These are phyloP conservation scores for Siniperca scherzeri DNA, from an alignment of 2,797 vertebrate species.

Conservation along the genomic window DNA sequence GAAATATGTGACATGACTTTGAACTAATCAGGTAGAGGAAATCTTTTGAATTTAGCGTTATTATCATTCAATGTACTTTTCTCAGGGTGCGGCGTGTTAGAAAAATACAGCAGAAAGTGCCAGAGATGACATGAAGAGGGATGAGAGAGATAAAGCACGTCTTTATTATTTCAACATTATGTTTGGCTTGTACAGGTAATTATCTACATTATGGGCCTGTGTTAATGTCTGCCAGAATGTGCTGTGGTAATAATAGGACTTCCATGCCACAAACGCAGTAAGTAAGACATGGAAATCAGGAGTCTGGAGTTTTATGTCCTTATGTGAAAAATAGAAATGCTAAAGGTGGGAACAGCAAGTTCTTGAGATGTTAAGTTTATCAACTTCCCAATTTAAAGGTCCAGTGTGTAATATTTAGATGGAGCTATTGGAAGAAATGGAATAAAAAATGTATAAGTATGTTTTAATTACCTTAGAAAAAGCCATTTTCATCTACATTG, in stretches of 20 bases:
- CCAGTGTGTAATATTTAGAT: too few species aligned
- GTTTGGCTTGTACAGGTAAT: conserved; percentile 70
- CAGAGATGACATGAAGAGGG: conserved; percentile 42
- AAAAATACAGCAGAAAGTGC: conserved; percentile 42
- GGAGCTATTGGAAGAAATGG: too few species aligned
- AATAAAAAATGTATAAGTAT: too few species aligned
- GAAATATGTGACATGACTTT: conserved; percentile 69
- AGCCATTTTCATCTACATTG: too few species aligned
- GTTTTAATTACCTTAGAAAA: too few species aligned
- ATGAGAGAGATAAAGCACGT: conserved; percentile 61
- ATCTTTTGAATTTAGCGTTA: conserved; percentile 75
- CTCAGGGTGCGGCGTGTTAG: conserved; percentile 40
- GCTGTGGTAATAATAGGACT: not conserved
- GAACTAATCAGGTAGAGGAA: conserved; percentile 75
- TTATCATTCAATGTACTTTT: conserved; percentile 63
- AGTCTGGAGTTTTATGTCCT: not conserved
- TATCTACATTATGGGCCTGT: conserved; percentile 59
- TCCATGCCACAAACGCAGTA: not conserved
- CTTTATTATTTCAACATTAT: conserved; percentile 62
- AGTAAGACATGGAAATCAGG: not conserved
- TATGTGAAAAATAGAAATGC: not conserved
- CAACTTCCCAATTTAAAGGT: not conserved
- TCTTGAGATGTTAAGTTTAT: not conserved
- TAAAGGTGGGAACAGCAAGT: not conserved
- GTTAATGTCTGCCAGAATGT: conserved; percentile 28